Evolutionary conservation across 2,797 vertebrate species (phyloP).

Genomic region (Enteromius afrohamiltoni): DNA sequence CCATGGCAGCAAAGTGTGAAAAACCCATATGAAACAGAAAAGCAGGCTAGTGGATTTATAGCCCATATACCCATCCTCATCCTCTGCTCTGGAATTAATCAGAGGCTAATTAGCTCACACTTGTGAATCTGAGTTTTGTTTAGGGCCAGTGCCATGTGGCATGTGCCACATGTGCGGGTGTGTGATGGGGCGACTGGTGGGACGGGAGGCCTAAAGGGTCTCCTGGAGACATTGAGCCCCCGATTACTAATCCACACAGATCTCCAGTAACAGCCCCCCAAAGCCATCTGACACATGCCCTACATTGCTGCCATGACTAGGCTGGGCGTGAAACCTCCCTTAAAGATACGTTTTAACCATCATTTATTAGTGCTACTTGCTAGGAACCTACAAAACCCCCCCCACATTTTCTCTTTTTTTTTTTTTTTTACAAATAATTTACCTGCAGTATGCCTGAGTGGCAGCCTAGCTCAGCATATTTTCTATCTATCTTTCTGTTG

Average conservation of each 20-base stretch:
- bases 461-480: slow-evolving; percentile 29
- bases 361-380: neutral
- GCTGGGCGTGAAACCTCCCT: slow-evolving; percentile 29
- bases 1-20: neutral
- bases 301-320: slow-evolving; percentile 50
- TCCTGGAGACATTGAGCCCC: slow-evolving; percentile 51
- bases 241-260: slow-evolving; percentile 57
- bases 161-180: slow-evolving; percentile 42
- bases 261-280: slow-evolving; percentile 34
- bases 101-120: slow-evolving; percentile 58
- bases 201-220: neutral
- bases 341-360: neutral
- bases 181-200: slow-evolving; percentile 12
- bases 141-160: slow-evolving; percentile 47
- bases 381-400: neutral
- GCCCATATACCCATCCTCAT: slow-evolving; percentile 1
- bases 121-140: slow-evolving; percentile 35
- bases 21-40: neutral
- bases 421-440: slow-evolving; percentile 42
- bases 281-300: slow-evolving; percentile 46
- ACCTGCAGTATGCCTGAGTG: slow-evolving; percentile 25
- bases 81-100: slow-evolving; percentile 51
- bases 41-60: slow-evolving; percentile 32
- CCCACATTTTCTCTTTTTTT: too few species aligned
- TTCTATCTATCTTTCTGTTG: slow-evolving; percentile 14